Evolutionary conservation across 2,797 vertebrate genomes (phyloP).

Genomic region (Pseudomugil gertrudae): DNA sequence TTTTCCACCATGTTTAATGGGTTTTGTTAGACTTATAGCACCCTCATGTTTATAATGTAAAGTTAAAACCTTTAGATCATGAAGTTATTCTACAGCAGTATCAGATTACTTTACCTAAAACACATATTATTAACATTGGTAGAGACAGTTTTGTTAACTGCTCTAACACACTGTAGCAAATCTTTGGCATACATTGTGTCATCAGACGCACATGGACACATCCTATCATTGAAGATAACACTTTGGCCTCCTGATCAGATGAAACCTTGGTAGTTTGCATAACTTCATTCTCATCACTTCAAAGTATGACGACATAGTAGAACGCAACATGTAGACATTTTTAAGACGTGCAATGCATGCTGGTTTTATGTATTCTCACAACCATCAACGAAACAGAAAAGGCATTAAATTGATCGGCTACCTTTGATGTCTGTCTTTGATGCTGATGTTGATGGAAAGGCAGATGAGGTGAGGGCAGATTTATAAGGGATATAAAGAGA

Average conservation of each 20-base stretch:
- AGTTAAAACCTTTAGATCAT: too few relatives aligned
- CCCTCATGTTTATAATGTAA: too few relatives aligned
- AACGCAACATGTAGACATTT: neutral
- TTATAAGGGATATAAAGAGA: conserved; percentile 25
- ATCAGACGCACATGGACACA: neutral
- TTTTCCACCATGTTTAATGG: too few relatives aligned
- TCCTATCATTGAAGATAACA: neutral
- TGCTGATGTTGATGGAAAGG: conserved; percentile 48
- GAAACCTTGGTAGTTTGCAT: neutral
- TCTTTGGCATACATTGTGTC: neutral
- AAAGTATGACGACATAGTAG: neutral
- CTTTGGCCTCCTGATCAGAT: neutral
- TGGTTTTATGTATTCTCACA: conserved; percentile 26
- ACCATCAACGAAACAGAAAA: conserved; percentile 45
- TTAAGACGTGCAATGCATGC: neutral
- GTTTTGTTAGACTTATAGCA: too few relatives aligned
- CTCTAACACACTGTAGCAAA: neutral
- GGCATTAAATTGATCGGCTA: conserved; percentile 56
- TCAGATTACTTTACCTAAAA: too few relatives aligned
- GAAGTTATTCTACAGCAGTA: too few relatives aligned
- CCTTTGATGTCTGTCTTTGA: conserved; percentile 73
- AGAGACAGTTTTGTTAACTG: neutral
- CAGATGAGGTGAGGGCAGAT: conserved; percentile 26
- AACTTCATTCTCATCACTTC: neutral
- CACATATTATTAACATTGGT: neutral